phyloP scores from a whole-genome alignment of 1,140 invertebrate species.

The Ips typographus region DNA sequence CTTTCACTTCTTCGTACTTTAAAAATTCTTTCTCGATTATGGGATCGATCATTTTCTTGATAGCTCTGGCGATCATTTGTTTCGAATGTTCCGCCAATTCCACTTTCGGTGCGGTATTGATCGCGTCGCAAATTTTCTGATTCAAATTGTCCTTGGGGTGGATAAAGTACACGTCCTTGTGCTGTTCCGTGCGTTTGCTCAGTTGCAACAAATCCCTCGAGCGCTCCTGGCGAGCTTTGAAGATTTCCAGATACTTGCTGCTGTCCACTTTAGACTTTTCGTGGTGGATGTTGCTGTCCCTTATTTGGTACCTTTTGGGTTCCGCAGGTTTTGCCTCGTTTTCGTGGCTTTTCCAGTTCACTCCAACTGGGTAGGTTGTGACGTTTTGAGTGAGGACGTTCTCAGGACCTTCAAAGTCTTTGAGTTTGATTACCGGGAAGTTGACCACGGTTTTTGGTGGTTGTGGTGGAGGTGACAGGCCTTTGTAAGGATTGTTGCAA shows the following conservation, averaged over 20 bases:
- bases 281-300: too few species aligned
- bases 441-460: too few species aligned
- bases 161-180: conserved; percentile 12
- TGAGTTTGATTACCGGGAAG: background rate
- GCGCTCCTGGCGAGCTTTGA: background rate
- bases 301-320: too few species aligned
- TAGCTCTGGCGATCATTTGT: conserved; percentile 26
- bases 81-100: conserved; percentile 26
- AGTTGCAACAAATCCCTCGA: background rate
- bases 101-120: conserved; percentile 9
- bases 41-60: conserved; percentile 28
- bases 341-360: background rate
- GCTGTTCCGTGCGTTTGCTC: conserved; percentile 7
- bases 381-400: background rate
- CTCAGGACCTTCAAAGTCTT: background rate
- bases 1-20: conserved; percentile 34
- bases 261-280: background rate
- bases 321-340: too few species aligned
- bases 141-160: conserved; percentile 26
- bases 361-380: background rate
- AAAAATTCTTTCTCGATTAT: conserved; percentile 34
- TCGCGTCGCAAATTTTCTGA: conserved; percentile 10
- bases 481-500: conserved; percentile 6
- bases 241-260: conserved; percentile 11
- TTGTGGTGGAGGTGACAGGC: background rate